Percentiles rank a stretch among this genome's conserved stretches.
These are phyloP conservation scores for Torymus aiolomorphi DNA, from an alignment of 2,888 invertebrate genomes.

Conservation along the genomic window DNA sequence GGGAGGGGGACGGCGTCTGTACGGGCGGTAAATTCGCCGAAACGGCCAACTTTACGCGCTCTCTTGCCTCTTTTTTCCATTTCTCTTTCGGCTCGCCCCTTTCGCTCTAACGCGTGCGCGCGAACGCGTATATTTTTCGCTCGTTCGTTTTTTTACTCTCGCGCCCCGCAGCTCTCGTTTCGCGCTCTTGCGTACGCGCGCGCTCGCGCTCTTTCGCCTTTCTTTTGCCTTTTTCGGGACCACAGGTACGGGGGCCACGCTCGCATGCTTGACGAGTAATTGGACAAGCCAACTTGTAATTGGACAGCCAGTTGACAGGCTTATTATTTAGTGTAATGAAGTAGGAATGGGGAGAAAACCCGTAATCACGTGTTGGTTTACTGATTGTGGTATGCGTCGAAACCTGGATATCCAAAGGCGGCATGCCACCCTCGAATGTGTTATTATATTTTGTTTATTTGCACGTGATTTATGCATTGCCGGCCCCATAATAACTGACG, in stretches of 20 bases:
- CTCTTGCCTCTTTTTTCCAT: slow-evolving; percentile 27
- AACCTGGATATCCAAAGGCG: background rate
- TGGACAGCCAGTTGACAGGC: slow-evolving; percentile 53
- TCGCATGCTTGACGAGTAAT: slow-evolving; percentile 24
- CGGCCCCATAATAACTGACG: too few species aligned
- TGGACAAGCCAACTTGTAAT: slow-evolving; percentile 52
- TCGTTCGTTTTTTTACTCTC: background rate
- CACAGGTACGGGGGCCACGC: background rate
- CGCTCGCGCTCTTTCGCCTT: too few species aligned
- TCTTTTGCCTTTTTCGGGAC: slow-evolving; percentile 30
- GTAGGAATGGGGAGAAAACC: slow-evolving; percentile 12
- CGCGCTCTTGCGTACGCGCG: background rate
- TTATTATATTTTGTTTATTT: slow-evolving; percentile 8
- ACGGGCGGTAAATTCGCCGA: slow-evolving; percentile 52
- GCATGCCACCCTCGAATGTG: background rate
- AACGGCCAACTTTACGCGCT: slow-evolving; percentile 50
- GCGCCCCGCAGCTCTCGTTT: slow-evolving; percentile 2
- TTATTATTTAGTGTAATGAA: slow-evolving; percentile 53
- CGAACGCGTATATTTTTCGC: slow-evolving; percentile 15
- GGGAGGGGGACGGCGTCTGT: slow-evolving; percentile 11
- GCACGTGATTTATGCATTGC: background rate
- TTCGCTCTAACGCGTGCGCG: slow-evolving; percentile 1
- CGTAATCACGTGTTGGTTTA: slow-evolving; percentile 29
- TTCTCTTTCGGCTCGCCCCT: background rate
- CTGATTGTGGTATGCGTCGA: slow-evolving; percentile 9